Evolutionary conservation across 2,888 invertebrate species (phyloP).

Genomic region (Euphydryas editha): DNA sequence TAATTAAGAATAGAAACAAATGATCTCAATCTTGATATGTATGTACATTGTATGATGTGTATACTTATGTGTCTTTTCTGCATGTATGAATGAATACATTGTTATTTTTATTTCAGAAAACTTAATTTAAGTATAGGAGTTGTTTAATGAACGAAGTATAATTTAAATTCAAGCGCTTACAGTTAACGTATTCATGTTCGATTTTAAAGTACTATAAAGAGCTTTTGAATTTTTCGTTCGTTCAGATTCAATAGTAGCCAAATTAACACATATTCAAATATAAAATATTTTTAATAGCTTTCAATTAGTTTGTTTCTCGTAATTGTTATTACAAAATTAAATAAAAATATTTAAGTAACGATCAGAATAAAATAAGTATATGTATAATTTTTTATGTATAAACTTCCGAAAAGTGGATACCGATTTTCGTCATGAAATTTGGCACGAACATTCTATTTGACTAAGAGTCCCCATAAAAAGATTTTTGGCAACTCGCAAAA

Average conservation of each 20-base stretch:
- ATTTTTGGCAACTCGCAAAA: too few species aligned
- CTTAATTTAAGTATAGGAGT: background rate
- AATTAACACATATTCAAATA: slow-evolving; percentile 1
- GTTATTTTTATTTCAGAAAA: background rate
- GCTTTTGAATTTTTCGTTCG: background rate
- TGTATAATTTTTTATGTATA: too few species aligned
- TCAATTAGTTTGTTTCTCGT: background rate
- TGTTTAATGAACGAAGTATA: slow-evolving; percentile 6
- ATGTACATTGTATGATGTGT: too few species aligned
- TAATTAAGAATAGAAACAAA: too few species aligned
- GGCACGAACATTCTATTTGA: too few species aligned
- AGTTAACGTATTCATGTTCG: background rate
- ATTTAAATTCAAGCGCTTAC: slow-evolving; percentile 3
- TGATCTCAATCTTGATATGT: too few species aligned
- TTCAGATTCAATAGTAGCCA: background rate
- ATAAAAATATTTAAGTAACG: background rate
- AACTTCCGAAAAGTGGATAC: too few species aligned
- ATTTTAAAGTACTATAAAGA: slow-evolving; percentile 6
- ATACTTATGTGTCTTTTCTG: too few species aligned
- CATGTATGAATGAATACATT: background rate
- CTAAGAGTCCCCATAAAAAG: too few species aligned
- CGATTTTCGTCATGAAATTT: too few species aligned
- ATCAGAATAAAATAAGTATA: too few species aligned
- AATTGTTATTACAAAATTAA: background rate
- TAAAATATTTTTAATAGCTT: background rate